Percentiles rank a stretch among this genome's conserved stretches.
phyloP scores from a whole-genome alignment of 2,797 vertebrate species.

The Paramormyrops hopkinsi region DNA sequence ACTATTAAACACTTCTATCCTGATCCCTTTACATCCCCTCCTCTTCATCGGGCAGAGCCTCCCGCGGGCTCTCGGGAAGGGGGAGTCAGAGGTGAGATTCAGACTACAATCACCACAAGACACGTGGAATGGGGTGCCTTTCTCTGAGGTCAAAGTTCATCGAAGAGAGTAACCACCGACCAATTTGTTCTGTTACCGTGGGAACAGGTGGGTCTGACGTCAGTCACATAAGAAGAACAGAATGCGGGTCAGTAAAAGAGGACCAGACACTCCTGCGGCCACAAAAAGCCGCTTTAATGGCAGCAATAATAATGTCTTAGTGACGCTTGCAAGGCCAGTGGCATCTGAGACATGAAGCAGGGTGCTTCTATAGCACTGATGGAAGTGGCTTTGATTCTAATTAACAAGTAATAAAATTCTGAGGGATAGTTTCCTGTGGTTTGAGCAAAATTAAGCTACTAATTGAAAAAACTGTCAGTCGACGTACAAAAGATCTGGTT shows the following conservation, averaged over 20 bases:
- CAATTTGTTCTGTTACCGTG: conserved; percentile 1
- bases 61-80: not conserved
- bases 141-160: not conserved
- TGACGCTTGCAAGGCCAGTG: not conserved
- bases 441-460: conserved; percentile 1
- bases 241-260: not conserved
- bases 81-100: not conserved
- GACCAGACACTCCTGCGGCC: not conserved
- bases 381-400: not conserved
- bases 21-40: not conserved
- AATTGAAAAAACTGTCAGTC: not conserved
- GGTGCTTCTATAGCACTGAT: not conserved
- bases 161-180: not conserved
- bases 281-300: not conserved
- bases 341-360: not conserved
- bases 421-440: not conserved
- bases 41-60: not conserved
- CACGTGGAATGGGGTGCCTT: not conserved
- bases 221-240: not conserved
- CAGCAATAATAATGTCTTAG: conserved; percentile 1
- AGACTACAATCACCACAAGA: not conserved
- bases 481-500: not conserved
- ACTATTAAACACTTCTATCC: not conserved
- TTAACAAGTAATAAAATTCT: not conserved
- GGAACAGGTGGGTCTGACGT: conserved; percentile 12